Evolutionary conservation across 2,888 invertebrate species (phyloP), one percentile per base, ranked within the genome.

Genomic region (Tribolium freemani): DNA sequence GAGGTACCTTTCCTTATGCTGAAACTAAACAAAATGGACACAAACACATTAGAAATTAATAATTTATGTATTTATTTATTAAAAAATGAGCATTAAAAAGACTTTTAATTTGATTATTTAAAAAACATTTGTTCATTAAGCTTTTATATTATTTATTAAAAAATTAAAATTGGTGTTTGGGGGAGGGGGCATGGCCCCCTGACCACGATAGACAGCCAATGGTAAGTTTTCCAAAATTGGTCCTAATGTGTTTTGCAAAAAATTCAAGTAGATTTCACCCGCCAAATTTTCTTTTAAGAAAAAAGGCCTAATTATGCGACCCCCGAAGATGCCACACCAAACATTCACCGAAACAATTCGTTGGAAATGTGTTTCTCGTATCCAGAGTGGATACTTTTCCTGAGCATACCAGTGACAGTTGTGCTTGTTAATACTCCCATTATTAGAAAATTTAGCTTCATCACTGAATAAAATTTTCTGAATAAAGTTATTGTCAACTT

Each of bases 381-480:
- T 38, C 30, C 48, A 64, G 1, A 5, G 50, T 64, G 51, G 53
- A 20, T n/a, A n/a, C n/a, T 66, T 66, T 16, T 66, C 53, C 21
- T 38, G 31, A n/a, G 66, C 66, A 20, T 54, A 66, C 16, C 38
- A 66, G 13, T 54, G 66, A 10, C 21, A 53, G 45, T 66, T 66
- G 26, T 54, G 51, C 9, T 16, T 9, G 10, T 66, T 54, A 13
- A 66, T 31, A 8, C 6, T 9, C 3, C 54, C 66, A 51, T 53
- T 53, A 8, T 53, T 66, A 38, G 16, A 13, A 66, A 66, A 66
- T n/a, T n/a, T n/a, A n/a, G n/a, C n/a, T n/a, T n/a, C n/a, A n/a
- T n/a, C n/a, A n/a, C n/a, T n/a, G n/a, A n/a, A n/a, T n/a, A n/a
- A n/a, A n/a, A n/a, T n/a, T n/a, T n/a, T n/a, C n/a, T n/a, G n/a